A percentile compares a stretch with the other conserved stretches of the same genome.
Conservation (phyloP, 2,113 vertebrate species). For the Poeciliopsis turrubarensis region DNA sequence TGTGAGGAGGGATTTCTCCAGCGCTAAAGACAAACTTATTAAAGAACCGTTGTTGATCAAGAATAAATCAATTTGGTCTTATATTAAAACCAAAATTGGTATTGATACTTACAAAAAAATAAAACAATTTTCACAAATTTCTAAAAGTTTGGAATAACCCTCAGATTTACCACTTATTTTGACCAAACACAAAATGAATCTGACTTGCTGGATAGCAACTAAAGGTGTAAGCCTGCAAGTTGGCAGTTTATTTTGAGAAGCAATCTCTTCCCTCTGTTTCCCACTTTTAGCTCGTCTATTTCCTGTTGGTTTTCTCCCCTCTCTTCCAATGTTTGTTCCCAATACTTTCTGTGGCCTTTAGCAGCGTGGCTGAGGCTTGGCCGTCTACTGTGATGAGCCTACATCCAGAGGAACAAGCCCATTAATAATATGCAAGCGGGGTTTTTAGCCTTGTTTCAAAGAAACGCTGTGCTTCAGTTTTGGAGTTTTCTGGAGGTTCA, state of each 20-base stretch:
- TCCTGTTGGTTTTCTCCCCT: not conserved
- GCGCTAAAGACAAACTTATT: not conserved
- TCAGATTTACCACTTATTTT: not conserved
- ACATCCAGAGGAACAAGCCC: too few species aligned
- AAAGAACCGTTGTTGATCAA: not conserved
- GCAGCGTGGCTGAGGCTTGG: too few species aligned
- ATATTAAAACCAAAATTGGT: not conserved
- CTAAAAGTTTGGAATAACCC: not conserved
- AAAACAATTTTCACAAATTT: not conserved
- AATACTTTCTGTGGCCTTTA: too few species aligned
- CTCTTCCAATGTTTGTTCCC: too few species aligned
- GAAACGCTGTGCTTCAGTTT: too few species aligned
- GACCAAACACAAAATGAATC: not conserved
- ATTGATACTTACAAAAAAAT: not conserved
- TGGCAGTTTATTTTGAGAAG: not conserved
- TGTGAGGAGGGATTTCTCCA: too few species aligned
- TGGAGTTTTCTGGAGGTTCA: not conserved
- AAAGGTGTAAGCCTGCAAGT: slow-evolving; percentile 5
- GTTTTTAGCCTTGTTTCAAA: too few species aligned
- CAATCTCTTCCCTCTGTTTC: not conserved
- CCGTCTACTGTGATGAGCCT: too few species aligned
- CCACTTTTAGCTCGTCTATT: slow-evolving; percentile 15
- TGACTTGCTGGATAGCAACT: not conserved
- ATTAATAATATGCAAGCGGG: too few species aligned
- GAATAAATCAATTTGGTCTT: not conserved